Evolutionary conservation across 1,140 invertebrate genomes (phyloP), one percentile per base, ranked within the genome.

Genomic region (Drosophila kanapiae): DNA sequence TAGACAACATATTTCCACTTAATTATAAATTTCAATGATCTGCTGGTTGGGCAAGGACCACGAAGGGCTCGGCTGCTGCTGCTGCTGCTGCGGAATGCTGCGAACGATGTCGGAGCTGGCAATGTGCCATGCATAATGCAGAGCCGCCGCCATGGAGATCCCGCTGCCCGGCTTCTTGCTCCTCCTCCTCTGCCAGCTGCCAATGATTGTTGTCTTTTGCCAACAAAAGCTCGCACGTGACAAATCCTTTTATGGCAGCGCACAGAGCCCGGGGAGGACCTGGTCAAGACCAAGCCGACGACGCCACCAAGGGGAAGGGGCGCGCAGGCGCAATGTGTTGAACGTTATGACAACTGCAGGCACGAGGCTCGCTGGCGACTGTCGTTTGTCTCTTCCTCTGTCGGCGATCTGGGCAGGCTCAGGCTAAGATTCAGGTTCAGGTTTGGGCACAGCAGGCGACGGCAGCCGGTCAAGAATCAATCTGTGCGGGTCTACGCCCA

Each of bases 211-310:
- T 92, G 91, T 80, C 81, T 92, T 82, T 84, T 75, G 18, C 81
- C 80, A 92, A 87, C 83, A 87, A 91, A 92, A 91, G 88, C 86
- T 92, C 91, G 91, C 91, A 92, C 91, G 91, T 92, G 91, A 92
- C 91, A 92, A 92, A 92, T 91, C 91, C 91, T 87, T 92, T 90
- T 92, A 91, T 85, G 91, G 91, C 71, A 82, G 87, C 83, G 78
- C 83, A 65, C 77, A 80, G 69, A 64, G 49, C 10, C 29, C 33
- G 42, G 27, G 49, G 33, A 35, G 43, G 51, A 57, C 53, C 47
- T 35, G 45, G 38, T 45, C 35, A 61, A 16, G 62, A 35, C 54
- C 65, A 18, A 35, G 58, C 18, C 54, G 58, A 49, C 51, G 78
- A 63, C 78, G 81, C 62, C 75, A 62, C 29, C 57, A 56, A 54